These are phyloP conservation scores for Nomada flava DNA, from an alignment of 2,888 invertebrate genomes.

Conservation along the genomic window DNA sequence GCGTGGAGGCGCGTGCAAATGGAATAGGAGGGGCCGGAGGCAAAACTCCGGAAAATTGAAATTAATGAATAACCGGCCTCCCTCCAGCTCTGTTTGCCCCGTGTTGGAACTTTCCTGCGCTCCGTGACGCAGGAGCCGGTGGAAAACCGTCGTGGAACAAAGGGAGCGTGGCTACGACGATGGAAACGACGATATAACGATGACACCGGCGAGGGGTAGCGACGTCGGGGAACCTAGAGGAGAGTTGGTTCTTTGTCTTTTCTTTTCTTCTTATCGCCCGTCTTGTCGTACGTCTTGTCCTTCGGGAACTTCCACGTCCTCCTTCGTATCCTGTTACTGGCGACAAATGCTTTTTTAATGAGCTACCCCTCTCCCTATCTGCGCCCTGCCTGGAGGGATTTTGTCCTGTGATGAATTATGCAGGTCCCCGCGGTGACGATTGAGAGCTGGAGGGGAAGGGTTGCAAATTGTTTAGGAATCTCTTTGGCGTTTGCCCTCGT, in stretches of 20 bases:
- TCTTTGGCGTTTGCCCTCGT: neutral
- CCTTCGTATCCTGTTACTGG: conserved; percentile 56
- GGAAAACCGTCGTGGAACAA: conserved; percentile 76
- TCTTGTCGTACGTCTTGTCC: conserved; percentile 20
- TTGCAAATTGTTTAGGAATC: conserved; percentile 39
- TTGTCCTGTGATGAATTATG: conserved; percentile 62
- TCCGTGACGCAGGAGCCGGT: conserved; percentile 66
- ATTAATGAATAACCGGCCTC: conserved; percentile 81
- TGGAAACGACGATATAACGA: conserved; percentile 54
- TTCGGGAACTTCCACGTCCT: conserved; percentile 48
- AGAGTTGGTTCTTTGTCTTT: conserved; percentile 24
- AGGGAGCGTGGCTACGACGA: conserved; percentile 59
- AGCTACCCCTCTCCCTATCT: conserved; percentile 23
- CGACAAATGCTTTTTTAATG: conserved; percentile 71
- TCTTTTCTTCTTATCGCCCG: neutral
- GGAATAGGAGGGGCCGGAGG: conserved; percentile 74
- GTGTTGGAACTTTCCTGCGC: conserved; percentile 51
- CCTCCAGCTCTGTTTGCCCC: conserved; percentile 40
- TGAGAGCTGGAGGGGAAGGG: neutral
- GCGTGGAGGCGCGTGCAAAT: conserved; percentile 59
- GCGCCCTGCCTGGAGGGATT: conserved; percentile 29
- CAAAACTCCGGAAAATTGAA: conserved; percentile 84
- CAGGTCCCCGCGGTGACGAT: conserved; percentile 27
- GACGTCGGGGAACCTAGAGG: neutral
- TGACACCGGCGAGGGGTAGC: neutral